These are phyloP conservation scores for Macquaria ambigua DNA, from an alignment of 2,113 vertebrate genomes.

Conservation along the genomic window DNA sequence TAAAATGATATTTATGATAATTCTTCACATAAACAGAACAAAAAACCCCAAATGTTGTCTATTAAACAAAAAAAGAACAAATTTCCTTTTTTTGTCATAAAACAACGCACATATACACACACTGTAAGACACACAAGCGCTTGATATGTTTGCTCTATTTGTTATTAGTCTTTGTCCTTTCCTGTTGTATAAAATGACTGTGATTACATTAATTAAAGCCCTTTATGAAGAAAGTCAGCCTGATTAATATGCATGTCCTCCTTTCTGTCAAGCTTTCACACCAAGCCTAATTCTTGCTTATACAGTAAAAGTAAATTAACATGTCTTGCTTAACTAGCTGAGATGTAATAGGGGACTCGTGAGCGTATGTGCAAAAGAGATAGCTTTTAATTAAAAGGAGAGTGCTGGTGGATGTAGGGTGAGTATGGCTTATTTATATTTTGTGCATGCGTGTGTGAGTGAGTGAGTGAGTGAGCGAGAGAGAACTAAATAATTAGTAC, in stretches of 20 bases:
- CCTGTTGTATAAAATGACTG: neutral
- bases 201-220: slow-evolving; percentile 27
- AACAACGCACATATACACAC: too few species aligned
- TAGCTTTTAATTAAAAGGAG: slow-evolving; percentile 45
- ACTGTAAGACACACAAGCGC: neutral
- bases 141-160: slow-evolving; percentile 1
- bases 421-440: neutral
- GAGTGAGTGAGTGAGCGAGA: neutral
- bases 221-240: slow-evolving; percentile 11
- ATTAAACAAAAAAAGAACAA: neutral
- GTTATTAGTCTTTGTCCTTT: slow-evolving; percentile 3
- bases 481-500: neutral
- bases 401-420: neutral
- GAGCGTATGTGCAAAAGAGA: neutral
- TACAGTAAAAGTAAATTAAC: slow-evolving; percentile 37
- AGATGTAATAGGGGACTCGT: slow-evolving; percentile 17
- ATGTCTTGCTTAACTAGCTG: slow-evolving; percentile 24
- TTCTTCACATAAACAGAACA: neutral
- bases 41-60: neutral
- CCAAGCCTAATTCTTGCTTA: slow-evolving; percentile 14
- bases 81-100: neutral
- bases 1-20: too few species aligned
- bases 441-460: neutral
- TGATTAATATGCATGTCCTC: slow-evolving; percentile 43
- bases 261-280: slow-evolving; percentile 24